These are phyloP conservation scores for Sphinx pinastri DNA, from an alignment of 2,888 invertebrate genomes.

Conservation along the genomic window DNA sequence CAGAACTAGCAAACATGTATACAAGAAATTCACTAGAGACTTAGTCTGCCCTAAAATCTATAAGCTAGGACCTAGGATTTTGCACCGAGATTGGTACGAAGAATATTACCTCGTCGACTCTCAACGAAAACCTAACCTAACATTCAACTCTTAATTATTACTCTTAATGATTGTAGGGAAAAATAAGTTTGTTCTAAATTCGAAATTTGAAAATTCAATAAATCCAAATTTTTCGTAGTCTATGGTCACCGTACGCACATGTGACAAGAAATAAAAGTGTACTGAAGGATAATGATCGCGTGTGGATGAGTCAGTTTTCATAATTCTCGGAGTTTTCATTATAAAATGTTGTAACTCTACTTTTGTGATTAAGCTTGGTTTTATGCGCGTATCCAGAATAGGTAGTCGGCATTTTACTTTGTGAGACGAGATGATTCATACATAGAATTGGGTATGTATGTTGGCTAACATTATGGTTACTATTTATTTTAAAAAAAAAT, in stretches of 20 bases:
- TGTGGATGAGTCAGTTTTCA: slow-evolving; percentile 57
- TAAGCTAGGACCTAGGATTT: too few species aligned
- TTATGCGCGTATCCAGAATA: slow-evolving; percentile 9
- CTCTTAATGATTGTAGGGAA: too few species aligned
- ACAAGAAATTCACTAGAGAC: too few species aligned
- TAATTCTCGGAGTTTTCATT: slow-evolving; percentile 46
- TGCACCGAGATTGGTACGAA: too few species aligned
- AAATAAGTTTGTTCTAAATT: too few species aligned
- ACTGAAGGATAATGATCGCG: slow-evolving; percentile 59
- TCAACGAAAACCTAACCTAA: too few species aligned
- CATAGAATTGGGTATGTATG: background rate
- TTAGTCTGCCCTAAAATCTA: too few species aligned
- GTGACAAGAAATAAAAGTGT: slow-evolving; percentile 69
- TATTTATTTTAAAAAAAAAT: too few species aligned
- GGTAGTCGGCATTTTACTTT: slow-evolving; percentile 3
- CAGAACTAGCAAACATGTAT: too few species aligned
- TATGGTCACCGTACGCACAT: slow-evolving; percentile 44
- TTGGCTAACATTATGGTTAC: background rate
- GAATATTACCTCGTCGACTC: too few species aligned
- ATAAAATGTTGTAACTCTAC: slow-evolving; percentile 31
- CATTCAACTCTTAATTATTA: too few species aligned
- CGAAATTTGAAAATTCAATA: background rate
- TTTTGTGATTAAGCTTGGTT: slow-evolving; percentile 18
- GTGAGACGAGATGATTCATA: background rate
- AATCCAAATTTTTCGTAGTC: background rate